Evolutionary conservation across 2,888 invertebrate genomes (phyloP), one percentile per base, ranked within the genome.

Genomic region (Hartigia nigra): DNA sequence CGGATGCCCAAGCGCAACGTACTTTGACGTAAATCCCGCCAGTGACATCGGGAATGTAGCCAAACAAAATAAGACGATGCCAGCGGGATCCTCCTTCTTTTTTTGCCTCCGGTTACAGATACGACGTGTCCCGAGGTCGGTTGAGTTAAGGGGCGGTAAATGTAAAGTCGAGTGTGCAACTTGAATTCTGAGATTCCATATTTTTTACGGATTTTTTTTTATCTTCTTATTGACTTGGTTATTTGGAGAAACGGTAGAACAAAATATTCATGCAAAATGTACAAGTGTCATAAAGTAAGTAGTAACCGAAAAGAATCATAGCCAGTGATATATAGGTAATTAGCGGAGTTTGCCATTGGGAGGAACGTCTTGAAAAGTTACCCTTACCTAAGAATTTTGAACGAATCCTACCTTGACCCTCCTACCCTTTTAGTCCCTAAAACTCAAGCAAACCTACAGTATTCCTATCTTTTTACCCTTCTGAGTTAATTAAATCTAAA

Each of bases 31-130:
- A 79, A 76, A 77, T 79, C 77, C 78, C 77, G 81, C 77, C 79
- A 77, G 80, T 79, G 76, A 78, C 76, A 74, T 81, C 76, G 74
- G 79, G 79, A 79, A 79, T 79, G 75, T 78, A 78, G 79, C 79
- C 81, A 81, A 85, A 82, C 79, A 81, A 84, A 80, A 85, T 78
- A 81, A 79, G 77, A 75, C 80, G 79, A 79, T 76, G 77, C 79
- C 78, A 74, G 70, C 74, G 74, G 75, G 74, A 74, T n/a, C n/a
- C n/a, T 76, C 70, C 55, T 55, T 1, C 14, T 23, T 23, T 39
- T 55, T 55, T 55, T 55, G 9, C 55, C 55, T 55, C 5, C 55
- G 55, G 55, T 23, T 23, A 55, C 55, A 23, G 23, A 55, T 55
- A 55, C 55, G 14, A 39, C 39, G 23, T 23, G 55, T 55, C 55